These are phyloP conservation scores for Bagarius yarrelli DNA, from an alignment of 2,113 vertebrate species.

Conservation along the genomic window DNA sequence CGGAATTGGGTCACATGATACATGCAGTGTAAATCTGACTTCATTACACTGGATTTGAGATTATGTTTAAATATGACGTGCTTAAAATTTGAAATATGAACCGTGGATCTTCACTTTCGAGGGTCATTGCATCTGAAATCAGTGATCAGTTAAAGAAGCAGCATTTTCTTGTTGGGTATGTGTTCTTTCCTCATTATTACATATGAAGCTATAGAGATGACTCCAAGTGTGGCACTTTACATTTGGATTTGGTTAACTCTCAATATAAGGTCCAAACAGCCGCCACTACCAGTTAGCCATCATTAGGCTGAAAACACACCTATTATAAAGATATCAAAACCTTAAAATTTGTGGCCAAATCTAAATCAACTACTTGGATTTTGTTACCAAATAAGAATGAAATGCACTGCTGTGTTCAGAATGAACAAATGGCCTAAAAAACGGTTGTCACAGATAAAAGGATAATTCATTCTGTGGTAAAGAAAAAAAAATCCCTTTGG, in stretches of 20 bases:
- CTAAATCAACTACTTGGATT: not conserved
- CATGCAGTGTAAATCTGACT: too few relatives aligned
- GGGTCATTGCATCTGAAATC: not conserved
- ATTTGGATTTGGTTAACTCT: not conserved
- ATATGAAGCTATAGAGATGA: not conserved
- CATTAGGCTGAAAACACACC: not conserved
- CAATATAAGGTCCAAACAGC: not conserved
- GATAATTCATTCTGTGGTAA: not conserved
- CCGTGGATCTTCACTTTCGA: not conserved
- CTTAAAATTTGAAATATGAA: too few relatives aligned
- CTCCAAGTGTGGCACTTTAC: not conserved
- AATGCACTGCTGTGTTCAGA: not conserved
- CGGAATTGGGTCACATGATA: too few relatives aligned
- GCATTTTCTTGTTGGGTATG: not conserved
- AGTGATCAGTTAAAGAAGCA: not conserved
- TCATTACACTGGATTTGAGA: not conserved
- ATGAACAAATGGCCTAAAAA: not conserved
- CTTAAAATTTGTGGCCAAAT: not conserved
- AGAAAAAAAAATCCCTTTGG: not conserved
- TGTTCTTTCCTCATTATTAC: not conserved
- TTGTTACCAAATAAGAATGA: not conserved
- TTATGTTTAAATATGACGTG: not conserved
- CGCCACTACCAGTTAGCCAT: not conserved
- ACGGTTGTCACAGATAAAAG: not conserved
- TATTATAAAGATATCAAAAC: not conserved